Conservation (phyloP, 2,888 invertebrate species). For the Pammene fasciana region DNA sequence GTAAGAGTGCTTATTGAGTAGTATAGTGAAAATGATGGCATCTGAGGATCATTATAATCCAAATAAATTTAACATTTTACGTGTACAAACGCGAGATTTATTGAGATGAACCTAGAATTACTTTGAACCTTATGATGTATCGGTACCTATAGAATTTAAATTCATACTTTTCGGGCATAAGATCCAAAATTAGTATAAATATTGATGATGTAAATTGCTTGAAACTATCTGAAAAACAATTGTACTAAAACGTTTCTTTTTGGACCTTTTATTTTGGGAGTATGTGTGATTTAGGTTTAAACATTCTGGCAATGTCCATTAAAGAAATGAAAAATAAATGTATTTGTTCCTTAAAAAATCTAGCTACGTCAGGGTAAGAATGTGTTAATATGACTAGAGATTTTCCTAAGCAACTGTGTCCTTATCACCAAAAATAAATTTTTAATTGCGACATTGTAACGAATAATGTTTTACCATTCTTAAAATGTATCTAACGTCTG, state of each 20-base stretch:
- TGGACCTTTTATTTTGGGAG: background rate
- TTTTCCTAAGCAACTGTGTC: background rate
- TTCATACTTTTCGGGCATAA: background rate
- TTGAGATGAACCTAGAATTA: no score
- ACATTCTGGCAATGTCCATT: no score
- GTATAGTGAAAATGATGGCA: background rate
- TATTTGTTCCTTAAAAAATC: no score
- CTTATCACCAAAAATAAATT: background rate
- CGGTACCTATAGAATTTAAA: background rate
- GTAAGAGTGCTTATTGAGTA: constrained; percentile 1
- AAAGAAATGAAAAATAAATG: background rate
- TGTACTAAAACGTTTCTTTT: no score
- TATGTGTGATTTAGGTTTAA: no score
- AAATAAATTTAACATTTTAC: no score
- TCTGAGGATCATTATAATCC: no score
- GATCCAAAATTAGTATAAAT: background rate
- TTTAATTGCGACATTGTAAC: no score
- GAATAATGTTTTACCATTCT: background rate
- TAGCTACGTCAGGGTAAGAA: constrained; percentile 27
- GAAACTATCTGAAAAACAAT: no score
- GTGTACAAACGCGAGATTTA: no score
- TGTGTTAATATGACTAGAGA: constrained; percentile 4
- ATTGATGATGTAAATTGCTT: background rate
- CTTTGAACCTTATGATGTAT: no score
- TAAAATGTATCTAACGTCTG: background rate